These are phyloP conservation scores for Cephus spinipes DNA, from an alignment of 2,888 invertebrate species.

Conservation along the genomic window DNA sequence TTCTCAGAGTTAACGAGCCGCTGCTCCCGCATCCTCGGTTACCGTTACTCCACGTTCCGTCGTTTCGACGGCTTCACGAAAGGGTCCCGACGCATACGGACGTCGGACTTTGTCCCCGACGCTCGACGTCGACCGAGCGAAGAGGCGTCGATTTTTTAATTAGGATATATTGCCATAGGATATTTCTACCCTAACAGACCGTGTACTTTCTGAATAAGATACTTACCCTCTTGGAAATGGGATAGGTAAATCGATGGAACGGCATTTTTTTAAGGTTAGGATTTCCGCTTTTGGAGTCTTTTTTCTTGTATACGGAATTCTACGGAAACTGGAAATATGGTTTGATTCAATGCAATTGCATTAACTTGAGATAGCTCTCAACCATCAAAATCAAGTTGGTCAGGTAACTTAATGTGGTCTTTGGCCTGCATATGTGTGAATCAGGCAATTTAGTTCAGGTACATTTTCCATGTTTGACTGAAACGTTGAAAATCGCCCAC, in stretches of 20 bases:
- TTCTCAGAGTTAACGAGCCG: slow-evolving; percentile 65
- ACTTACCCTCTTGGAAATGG: background rate
- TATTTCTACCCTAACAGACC: background rate
- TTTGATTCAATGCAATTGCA: background rate
- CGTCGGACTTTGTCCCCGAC: slow-evolving; percentile 29
- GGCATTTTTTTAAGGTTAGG: background rate
- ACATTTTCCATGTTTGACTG: background rate
- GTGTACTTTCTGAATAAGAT: background rate
- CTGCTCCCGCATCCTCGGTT: slow-evolving; percentile 30
- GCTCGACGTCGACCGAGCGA: slow-evolving; percentile 52
- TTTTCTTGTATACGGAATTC: background rate
- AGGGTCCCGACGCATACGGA: background rate
- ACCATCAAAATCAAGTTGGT: background rate
- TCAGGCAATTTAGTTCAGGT: background rate
- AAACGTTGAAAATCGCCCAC: slow-evolving; percentile 15
- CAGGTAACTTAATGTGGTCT: background rate
- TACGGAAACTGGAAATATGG: background rate
- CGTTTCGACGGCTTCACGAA: slow-evolving; percentile 6
- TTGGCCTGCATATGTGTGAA: background rate
- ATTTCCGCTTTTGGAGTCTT: background rate
- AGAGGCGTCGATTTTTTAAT: slow-evolving; percentile 65
- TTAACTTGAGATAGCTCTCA: background rate
- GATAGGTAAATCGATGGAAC: background rate
- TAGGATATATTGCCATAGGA: slow-evolving; percentile 44
- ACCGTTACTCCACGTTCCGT: slow-evolving; percentile 17